These are phyloP conservation scores for Hippopotamyrus pictus DNA, from an alignment of 2,797 vertebrate species.

Conservation along the genomic window DNA sequence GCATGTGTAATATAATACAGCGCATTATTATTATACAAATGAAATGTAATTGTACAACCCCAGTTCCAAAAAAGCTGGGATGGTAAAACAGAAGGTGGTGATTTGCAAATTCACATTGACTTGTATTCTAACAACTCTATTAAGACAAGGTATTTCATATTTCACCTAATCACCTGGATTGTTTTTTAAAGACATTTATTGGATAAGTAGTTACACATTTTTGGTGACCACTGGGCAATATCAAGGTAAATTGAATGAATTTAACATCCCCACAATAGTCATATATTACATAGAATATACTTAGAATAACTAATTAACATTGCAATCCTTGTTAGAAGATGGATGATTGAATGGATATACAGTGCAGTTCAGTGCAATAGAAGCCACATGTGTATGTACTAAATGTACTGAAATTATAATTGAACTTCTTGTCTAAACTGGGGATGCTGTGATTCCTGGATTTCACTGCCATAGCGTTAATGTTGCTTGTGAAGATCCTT, in stretches of 20 bases:
- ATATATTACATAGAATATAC: background rate
- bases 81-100: background rate
- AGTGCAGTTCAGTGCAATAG: background rate
- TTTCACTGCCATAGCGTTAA: background rate
- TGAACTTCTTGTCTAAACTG: background rate
- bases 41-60: background rate
- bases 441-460: background rate
- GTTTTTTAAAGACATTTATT: background rate
- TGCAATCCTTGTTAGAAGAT: background rate
- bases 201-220: background rate
- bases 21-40: background rate
- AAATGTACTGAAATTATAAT: background rate
- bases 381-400: background rate
- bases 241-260: background rate
- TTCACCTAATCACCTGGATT: background rate
- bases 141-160: background rate
- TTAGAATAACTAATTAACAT: background rate
- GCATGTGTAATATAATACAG: background rate
- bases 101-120: background rate
- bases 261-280: background rate
- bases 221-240: background rate
- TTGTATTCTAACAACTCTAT: background rate
- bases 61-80: background rate
- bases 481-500: background rate
- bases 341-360: background rate